phyloP scores from a whole-genome alignment of 2,113 vertebrate genomes.

The Rhizomys pruinosus region DNA sequence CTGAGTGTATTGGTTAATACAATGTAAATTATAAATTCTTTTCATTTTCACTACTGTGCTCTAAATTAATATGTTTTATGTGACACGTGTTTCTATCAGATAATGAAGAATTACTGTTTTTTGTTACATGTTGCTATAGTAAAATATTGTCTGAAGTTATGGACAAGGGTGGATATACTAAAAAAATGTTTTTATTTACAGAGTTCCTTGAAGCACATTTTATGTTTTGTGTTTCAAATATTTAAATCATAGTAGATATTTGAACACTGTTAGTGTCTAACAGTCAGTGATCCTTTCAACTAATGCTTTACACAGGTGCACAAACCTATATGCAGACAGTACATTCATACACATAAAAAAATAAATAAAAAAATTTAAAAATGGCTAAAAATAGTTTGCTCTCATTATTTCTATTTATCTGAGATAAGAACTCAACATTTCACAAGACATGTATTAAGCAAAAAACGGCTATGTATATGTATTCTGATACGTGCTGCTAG shows the following conservation, averaged over 20 bases:
- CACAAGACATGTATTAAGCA: background rate
- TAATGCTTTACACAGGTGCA: background rate
- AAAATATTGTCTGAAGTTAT: slow-evolving; percentile 1
- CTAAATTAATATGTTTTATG: background rate
- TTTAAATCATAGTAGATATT: background rate
- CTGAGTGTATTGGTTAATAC: slow-evolving; percentile 41
- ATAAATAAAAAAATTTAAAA: no score
- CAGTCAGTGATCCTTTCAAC: background rate
- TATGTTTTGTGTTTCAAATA: background rate
- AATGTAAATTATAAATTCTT: slow-evolving; percentile 53
- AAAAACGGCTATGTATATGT: background rate
- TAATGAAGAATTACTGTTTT: background rate
- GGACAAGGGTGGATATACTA: background rate
- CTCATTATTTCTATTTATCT: background rate
- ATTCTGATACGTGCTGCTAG: background rate
- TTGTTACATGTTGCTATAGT: background rate
- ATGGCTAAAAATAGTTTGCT: no score
- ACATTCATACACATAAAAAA: no score
- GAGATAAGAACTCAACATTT: background rate
- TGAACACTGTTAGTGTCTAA: background rate
- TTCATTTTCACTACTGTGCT: slow-evolving; percentile 47
- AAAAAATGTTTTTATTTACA: background rate
- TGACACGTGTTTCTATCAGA: slow-evolving; percentile 30
- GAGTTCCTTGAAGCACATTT: background rate
- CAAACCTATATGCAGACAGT: no score